Percentiles rank a stretch among this genome's conserved stretches.
phyloP scores from a whole-genome alignment of 2,113 vertebrate genomes.

The Benthochromis sp. region DNA sequence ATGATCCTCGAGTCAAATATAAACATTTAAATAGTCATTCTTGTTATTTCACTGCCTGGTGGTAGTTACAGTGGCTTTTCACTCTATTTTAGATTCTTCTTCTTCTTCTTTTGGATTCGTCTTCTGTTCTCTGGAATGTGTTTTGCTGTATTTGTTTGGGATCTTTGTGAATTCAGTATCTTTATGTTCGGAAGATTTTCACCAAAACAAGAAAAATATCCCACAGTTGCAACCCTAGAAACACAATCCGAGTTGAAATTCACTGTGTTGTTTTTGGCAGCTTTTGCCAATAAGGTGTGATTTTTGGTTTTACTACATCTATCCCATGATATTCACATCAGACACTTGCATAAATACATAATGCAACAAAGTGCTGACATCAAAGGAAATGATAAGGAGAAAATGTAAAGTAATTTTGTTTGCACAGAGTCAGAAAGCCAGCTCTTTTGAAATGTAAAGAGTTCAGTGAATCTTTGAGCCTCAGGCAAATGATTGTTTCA shows the following conservation, averaged over 20 bases:
- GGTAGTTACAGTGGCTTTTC: not conserved
- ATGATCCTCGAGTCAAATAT: not conserved
- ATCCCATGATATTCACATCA: not conserved
- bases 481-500: not conserved
- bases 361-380: not conserved
- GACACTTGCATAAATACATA: not conserved
- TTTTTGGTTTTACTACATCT: not conserved
- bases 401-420: not conserved
- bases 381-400: not conserved
- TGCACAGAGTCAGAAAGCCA: not conserved
- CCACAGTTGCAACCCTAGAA: not conserved
- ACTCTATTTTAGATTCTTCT: not conserved
- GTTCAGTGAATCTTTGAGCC: not conserved
- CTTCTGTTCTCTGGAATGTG: not conserved
- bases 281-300: not conserved
- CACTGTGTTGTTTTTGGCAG: not conserved
- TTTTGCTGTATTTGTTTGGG: not conserved
- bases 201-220: not conserved
- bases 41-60: not conserved
- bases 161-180: not conserved
- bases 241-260: not conserved
- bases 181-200: not conserved
- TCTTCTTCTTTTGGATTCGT: not conserved
- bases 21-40: not conserved
- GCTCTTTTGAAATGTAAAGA: not conserved